Percentiles rank a stretch among this genome's conserved stretches.
Evolutionary conservation across 2,797 vertebrate species (phyloP).

Genomic region (Alectoris magna): DNA sequence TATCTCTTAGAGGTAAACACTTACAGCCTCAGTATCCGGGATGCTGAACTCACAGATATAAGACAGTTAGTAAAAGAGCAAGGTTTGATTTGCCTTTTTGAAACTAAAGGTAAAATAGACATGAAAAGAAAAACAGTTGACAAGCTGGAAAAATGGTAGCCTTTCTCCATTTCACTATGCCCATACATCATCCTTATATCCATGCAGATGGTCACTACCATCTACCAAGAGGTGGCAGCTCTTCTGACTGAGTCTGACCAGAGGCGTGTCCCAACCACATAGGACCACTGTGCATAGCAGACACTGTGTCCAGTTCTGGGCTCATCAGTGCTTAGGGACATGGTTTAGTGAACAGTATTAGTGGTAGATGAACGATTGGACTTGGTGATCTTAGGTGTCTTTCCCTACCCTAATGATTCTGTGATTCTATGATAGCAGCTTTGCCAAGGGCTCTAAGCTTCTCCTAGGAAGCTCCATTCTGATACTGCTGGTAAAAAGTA

Average conservation of each 20-base stretch:
- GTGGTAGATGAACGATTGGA: no score
- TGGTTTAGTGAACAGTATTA: no score
- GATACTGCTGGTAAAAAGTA: neutral
- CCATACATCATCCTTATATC: neutral
- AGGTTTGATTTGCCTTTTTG: neutral
- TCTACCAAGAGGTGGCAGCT: neutral
- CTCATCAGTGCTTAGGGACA: no score
- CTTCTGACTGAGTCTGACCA: neutral
- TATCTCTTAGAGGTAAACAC: neutral
- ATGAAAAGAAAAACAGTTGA: neutral
- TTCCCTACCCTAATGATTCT: no score
- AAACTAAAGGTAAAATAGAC: neutral
- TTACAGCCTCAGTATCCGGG: neutral
- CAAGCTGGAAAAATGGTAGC: neutral
- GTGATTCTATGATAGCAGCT: no score
- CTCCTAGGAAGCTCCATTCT: neutral
- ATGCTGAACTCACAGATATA: neutral
- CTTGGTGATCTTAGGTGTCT: no score
- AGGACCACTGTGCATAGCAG: neutral
- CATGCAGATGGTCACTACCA: fast-evolving
- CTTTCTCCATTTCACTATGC: neutral
- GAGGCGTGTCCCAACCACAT: fast-evolving
- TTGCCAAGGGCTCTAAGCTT: neutral
- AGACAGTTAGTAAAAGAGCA: neutral
- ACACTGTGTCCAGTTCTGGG: neutral